Percentiles rank a stretch among this genome's conserved stretches.
These are phyloP conservation scores for Phasianus colchicus DNA, from an alignment of 2,113 vertebrate species.

Conservation along the genomic window DNA sequence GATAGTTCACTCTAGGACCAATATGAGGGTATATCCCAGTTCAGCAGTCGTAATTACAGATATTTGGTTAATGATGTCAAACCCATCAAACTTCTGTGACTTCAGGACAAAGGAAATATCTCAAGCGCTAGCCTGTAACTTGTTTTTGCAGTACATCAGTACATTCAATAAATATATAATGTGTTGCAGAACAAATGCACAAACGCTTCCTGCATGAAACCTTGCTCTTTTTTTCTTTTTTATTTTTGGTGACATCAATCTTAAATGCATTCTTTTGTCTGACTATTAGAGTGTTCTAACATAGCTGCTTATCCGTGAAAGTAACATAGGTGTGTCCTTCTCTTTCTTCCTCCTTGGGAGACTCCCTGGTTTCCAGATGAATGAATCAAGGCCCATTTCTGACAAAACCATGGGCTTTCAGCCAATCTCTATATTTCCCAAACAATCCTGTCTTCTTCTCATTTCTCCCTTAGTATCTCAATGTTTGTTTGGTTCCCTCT, in stretches of 20 bases:
- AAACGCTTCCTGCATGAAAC: not conserved
- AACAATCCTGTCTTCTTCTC: not conserved
- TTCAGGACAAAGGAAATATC: not conserved
- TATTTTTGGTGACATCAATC: not conserved
- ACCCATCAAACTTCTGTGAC: not conserved
- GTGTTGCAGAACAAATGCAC: not conserved
- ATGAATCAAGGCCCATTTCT: not conserved
- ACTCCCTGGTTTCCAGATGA: not conserved
- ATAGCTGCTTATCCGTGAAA: not conserved
- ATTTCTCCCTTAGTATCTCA: not conserved
- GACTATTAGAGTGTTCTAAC: not conserved
- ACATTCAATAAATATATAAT: not conserved
- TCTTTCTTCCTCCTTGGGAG: not conserved
- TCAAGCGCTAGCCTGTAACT: not conserved
- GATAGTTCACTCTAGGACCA: not conserved
- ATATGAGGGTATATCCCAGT: not conserved
- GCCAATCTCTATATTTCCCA: not conserved
- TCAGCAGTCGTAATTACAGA: not conserved
- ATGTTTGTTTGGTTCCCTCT: not conserved
- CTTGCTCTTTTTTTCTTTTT: not conserved
- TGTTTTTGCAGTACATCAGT: rapidly evolving
- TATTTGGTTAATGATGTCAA: not conserved
- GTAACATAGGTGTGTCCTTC: not conserved
- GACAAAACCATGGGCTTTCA: not conserved
- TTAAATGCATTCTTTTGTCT: not conserved